Conservation (phyloP, 2,888 invertebrate species). For the Biston stratarius region DNA sequence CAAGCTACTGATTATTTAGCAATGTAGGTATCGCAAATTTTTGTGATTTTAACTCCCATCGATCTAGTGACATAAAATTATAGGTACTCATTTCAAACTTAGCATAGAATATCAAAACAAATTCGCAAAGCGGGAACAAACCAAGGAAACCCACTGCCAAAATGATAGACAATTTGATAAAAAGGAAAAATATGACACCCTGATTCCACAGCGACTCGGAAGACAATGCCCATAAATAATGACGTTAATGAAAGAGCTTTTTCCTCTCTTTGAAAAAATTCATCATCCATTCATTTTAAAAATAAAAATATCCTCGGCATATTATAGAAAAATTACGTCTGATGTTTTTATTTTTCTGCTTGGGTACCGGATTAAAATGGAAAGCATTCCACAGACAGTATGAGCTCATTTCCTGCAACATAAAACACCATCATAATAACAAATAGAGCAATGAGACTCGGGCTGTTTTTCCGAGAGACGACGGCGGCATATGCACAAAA, state of each 20-base stretch:
- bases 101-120: constrained; percentile 14
- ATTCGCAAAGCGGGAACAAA: constrained; percentile 22
- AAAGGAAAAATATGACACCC: constrained; percentile 38
- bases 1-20: not conserved
- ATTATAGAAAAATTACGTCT: constrained; percentile 44
- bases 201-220: constrained; percentile 33
- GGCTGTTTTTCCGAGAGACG: constrained; percentile 60
- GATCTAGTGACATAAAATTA: not conserved
- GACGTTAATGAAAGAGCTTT: constrained; percentile 37
- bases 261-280: constrained; percentile 40
- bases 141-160: constrained; percentile 15
- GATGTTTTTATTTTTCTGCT: constrained; percentile 55
- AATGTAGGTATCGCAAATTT: not conserved
- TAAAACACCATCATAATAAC: constrained; percentile 68
- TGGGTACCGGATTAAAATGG: constrained; percentile 59
- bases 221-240: constrained; percentile 40
- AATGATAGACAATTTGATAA: constrained; percentile 39
- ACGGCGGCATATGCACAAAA: constrained; percentile 62
- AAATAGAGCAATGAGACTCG: constrained; percentile 68
- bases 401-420: constrained; percentile 70
- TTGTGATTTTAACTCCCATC: too few relatives aligned
- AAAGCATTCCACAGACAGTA: constrained; percentile 60
- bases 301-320: constrained; percentile 43
- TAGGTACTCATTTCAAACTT: not conserved
- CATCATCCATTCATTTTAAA: constrained; percentile 41